A percentile compares a stretch with the other conserved stretches of the same genome.
Evolutionary conservation across 35 echinoderm and acorn worm species (phyloP).

Genomic region (Ptychodera flava): DNA sequence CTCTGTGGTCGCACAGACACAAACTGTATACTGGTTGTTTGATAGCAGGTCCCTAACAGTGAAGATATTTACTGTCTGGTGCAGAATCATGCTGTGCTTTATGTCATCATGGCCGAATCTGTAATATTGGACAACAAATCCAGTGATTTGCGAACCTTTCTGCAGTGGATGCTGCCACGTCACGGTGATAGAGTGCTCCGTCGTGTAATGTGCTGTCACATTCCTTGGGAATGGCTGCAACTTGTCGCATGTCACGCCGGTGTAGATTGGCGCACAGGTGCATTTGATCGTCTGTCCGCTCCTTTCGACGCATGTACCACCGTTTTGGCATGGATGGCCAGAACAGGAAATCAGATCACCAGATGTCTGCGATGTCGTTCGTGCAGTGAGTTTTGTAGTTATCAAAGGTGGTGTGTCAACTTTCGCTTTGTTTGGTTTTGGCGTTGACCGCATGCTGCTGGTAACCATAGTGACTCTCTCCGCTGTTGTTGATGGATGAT

Average conservation of each 20-base stretch:
- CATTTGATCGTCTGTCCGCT: not conserved
- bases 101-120: not conserved
- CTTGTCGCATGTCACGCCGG: not conserved
- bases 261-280: not conserved
- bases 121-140: not conserved
- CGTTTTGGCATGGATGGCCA: not conserved
- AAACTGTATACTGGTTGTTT: constrained; percentile 77
- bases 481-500: no score
- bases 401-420: no score
- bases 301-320: not conserved
- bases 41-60: constrained; percentile 58
- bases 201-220: not conserved
- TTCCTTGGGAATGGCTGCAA: not conserved
- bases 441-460: no score
- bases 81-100: not conserved
- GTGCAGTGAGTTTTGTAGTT: no score
- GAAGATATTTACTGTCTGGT: not conserved
- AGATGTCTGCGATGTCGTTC: no score
- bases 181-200: not conserved
- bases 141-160: not conserved
- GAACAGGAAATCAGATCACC: not conserved
- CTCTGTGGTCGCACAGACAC: constrained; percentile 55
- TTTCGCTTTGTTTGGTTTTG: no score
- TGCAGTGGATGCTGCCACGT: not conserved
- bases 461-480: no score